Base-by-base conservation (phyloP, 2,113 vertebrate species). In the Tapirus terrestris region DNA sequence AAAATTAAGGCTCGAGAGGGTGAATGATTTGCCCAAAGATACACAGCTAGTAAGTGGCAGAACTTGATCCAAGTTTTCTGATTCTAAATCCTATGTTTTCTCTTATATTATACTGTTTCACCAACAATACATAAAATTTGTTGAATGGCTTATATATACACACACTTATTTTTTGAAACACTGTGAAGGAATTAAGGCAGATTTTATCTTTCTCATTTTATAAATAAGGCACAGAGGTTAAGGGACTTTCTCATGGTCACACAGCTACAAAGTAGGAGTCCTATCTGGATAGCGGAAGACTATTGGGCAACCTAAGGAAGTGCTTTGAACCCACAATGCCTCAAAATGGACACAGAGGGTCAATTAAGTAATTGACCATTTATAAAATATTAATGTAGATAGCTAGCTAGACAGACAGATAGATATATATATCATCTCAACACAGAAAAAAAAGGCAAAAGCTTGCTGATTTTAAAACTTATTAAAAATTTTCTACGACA, bases 171-270 rank as follows among this genome's bases (percentile, higher is more conserved):
- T 89, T 95, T 86, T 83, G 67, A 80, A 86, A 89, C 2, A 16
- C 36, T 65, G 12, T 76, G 48, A 93, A 89, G 77, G 23, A 91
- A 94, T 39, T 92, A 82, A 76, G 83, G 53, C 25, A 93, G 33
- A 95, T 80, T 90, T 96, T 92, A 82, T 56, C 31, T 21, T 45
- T 73, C 53, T 91, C n/a, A 75, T 76, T 94, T 96, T 91, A 96
- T 53, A 93, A 88, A 61, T 77, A 76, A 96, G 68, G 79, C 61
- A 79, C 39, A 86, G 27, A 86, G 20, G 21, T 81, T 85, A 68
- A 67, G 12, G 73, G 48, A 95, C 27, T 89, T 85, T 65, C 17
- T 81, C n/a, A 60, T 18, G 9, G 29, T 85, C 29, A 83, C 27
- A 81, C 12, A 84, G 36, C 33, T 63, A 89, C 36, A 43, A 70